Percentiles rank a stretch among this genome's conserved stretches.
Conservation (phyloP, 2,888 invertebrate species). For the Chrysodeixis includens region DNA sequence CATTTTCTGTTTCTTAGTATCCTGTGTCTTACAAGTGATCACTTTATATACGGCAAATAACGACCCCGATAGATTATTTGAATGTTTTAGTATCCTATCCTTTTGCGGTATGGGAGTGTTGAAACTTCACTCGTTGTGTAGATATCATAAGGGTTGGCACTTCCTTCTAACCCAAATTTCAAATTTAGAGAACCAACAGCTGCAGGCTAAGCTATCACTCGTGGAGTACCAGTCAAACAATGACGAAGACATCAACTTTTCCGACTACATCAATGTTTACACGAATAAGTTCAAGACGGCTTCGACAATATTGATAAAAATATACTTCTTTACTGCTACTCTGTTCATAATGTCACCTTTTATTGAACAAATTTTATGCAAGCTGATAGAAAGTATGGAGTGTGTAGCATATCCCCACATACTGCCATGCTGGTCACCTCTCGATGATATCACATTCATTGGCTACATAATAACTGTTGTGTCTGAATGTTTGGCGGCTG, state of each 20-base stretch:
- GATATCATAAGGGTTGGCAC: slow-evolving; percentile 64
- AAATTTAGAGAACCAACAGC: slow-evolving; percentile 65
- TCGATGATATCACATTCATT: slow-evolving; percentile 60
- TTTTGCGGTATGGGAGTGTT: slow-evolving; percentile 77
- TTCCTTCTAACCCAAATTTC: slow-evolving; percentile 63
- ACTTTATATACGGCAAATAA: slow-evolving; percentile 62
- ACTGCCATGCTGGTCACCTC: slow-evolving; percentile 73
- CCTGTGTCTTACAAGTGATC: slow-evolving; percentile 66
- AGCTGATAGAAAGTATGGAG: slow-evolving; percentile 43
- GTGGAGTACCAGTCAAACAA: slow-evolving; percentile 62
- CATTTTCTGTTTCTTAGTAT: slow-evolving; percentile 63
- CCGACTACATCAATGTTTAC: slow-evolving; percentile 61
- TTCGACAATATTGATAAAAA: slow-evolving; percentile 61
- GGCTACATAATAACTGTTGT: slow-evolving; percentile 67
- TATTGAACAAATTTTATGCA: slow-evolving; percentile 65
- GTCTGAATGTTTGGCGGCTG: slow-evolving; percentile 68
- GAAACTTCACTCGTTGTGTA: slow-evolving; percentile 70
- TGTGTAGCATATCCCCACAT: slow-evolving; percentile 69
- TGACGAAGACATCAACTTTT: slow-evolving; percentile 47
- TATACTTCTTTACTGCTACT: slow-evolving; percentile 70
- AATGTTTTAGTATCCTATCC: slow-evolving; percentile 75
- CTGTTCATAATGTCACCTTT: slow-evolving; percentile 76
- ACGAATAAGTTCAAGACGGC: slow-evolving; percentile 64
- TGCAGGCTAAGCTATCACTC: slow-evolving; percentile 46
- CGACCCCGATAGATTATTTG: slow-evolving; percentile 70